Evolutionary conservation across 2,797 vertebrate genomes (phyloP).

Genomic region (Phyllotis vaccarum): DNA sequence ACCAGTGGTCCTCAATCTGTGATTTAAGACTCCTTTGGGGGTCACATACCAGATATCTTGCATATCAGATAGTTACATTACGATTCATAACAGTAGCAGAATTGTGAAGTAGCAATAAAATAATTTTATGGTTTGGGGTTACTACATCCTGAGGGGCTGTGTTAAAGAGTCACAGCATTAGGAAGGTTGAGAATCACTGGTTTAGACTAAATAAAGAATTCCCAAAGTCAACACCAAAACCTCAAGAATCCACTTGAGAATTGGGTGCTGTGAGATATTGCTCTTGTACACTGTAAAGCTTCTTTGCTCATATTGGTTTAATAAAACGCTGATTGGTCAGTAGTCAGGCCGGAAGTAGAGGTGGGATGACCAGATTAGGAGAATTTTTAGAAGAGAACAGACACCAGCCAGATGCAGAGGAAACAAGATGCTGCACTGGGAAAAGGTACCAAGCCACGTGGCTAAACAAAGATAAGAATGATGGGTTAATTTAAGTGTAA

Average conservation of each 20-base stretch:
- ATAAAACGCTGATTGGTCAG: no score
- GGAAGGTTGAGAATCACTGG: neutral
- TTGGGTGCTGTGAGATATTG: no score
- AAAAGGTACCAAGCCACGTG: no score
- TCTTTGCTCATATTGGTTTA: no score
- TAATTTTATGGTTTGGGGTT: neutral
- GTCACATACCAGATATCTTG: neutral
- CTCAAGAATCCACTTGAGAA: neutral
- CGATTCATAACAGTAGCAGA: neutral
- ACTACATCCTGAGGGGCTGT: neutral
- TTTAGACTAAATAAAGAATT: neutral
- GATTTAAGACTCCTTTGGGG: neutral
- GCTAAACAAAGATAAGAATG: no score
- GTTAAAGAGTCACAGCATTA: neutral
- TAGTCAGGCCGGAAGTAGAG: no score
- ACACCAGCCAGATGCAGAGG: no score
- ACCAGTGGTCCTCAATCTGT: neutral
- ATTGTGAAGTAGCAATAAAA: neutral
- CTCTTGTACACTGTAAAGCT: no score
- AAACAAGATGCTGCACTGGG: no score
- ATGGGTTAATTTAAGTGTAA: no score
- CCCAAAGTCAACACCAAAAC: neutral
- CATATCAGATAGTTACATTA: neutral
- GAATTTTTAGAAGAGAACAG: no score
- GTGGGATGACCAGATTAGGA: no score